A percentile compares a stretch with the other conserved stretches of the same genome.
Evolutionary conservation across 2,888 invertebrate genomes (phyloP).

Genomic region (Hemithea aestivaria): DNA sequence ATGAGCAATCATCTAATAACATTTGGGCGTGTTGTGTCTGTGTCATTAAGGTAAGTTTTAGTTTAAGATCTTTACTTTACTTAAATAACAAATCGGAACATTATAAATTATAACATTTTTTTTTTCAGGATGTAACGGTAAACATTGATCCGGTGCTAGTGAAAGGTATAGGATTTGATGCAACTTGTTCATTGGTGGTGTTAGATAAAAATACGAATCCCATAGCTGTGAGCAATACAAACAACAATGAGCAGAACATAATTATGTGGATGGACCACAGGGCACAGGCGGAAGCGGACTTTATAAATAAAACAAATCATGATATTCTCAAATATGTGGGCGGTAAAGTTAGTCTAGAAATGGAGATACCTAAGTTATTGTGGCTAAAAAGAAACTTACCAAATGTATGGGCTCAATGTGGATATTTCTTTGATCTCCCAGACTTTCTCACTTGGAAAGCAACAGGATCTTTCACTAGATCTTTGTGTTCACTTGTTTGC

Average conservation of each 20-base stretch:
- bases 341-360: slow-evolving; percentile 96
- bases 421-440: slow-evolving; percentile 92
- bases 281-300: slow-evolving; percentile 87
- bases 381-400: slow-evolving; percentile 91
- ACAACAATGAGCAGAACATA: slow-evolving; percentile 86
- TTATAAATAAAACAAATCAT: slow-evolving; percentile 88
- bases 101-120: no score
- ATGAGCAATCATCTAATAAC: slow-evolving; percentile 94
- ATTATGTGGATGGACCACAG: slow-evolving; percentile 97
- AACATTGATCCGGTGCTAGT: slow-evolving; percentile 76
- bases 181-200: slow-evolving; percentile 95
- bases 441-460: slow-evolving; percentile 97
- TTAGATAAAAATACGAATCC: slow-evolving; percentile 85
- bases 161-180: slow-evolving; percentile 96
- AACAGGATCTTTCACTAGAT: slow-evolving; percentile 86
- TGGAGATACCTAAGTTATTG: slow-evolving; percentile 96
- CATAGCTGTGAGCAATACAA: slow-evolving; percentile 83
- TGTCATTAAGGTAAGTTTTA: slow-evolving; percentile 85
- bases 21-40: slow-evolving; percentile 89
- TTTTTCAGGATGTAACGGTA: slow-evolving; percentile 79
- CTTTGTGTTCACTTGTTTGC: slow-evolving; percentile 94
- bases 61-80: background rate
- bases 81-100: no score
- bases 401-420: slow-evolving; percentile 83
- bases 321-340: slow-evolving; percentile 91